Percentiles rank a stretch among this genome's conserved stretches.
phyloP scores from a whole-genome alignment of 2,113 vertebrate genomes.

The Cranoglanis bouderius region DNA sequence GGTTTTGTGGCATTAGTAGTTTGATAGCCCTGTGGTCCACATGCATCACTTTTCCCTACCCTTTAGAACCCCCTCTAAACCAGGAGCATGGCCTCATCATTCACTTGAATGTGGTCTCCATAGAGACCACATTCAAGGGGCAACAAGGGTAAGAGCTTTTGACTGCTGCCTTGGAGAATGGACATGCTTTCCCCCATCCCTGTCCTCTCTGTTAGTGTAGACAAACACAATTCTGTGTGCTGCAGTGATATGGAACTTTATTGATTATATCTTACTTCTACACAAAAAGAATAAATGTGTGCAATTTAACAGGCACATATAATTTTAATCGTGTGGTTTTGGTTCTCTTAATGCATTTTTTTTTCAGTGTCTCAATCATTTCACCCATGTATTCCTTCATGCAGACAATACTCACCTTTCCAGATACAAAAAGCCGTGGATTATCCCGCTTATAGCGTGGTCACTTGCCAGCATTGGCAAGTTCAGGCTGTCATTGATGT shows the following conservation, averaged over 20 bases:
- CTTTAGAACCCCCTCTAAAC: constrained; percentile 51
- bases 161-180: constrained; percentile 10
- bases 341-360: neutral
- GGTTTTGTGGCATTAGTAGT: neutral
- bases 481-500: no score
- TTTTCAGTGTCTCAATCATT: neutral
- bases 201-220: constrained; percentile 12
- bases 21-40: neutral
- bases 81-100: constrained; percentile 41
- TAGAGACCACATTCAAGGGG: constrained; percentile 26
- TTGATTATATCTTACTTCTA: neutral
- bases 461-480: no score
- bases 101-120: constrained; percentile 54
- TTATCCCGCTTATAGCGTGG: no score
- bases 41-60: constrained; percentile 1
- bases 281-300: neutral
- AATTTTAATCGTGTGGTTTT: neutral
- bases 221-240: neutral
- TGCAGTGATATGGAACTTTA: neutral
- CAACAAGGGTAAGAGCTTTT: constrained; percentile 22
- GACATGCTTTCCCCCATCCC: neutral
- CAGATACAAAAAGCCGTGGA: neutral
- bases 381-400: neutral
- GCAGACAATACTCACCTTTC: neutral
- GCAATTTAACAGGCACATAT: neutral